Conservation (phyloP, 1,140 invertebrate genomes). For the Drosophila punjabiensis region DNA sequence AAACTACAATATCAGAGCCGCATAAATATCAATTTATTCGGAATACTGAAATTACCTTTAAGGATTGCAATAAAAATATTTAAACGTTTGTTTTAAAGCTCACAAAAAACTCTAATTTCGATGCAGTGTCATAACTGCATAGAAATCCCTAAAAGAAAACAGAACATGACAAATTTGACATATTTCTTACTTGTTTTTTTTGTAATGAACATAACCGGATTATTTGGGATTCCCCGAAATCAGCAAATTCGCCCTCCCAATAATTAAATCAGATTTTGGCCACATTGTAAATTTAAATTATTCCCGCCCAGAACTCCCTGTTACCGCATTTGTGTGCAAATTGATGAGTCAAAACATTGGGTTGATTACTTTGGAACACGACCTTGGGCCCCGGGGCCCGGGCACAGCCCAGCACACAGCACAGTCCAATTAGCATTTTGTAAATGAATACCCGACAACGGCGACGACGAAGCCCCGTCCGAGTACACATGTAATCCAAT, state of each 20-base stretch:
- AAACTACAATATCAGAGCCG: too few species aligned
- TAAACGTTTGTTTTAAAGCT: too few species aligned
- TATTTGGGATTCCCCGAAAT: background rate
- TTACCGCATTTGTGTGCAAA: constrained; percentile 12
- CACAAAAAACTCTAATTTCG: background rate
- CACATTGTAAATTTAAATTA: constrained; percentile 23
- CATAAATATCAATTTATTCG: too few species aligned
- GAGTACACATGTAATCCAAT: constrained; percentile 67
- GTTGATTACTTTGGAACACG: constrained; percentile 30
- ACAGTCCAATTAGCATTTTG: constrained; percentile 64
- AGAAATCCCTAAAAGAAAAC: background rate
- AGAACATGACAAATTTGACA: background rate
- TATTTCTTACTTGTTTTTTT: background rate
- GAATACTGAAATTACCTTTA: too few species aligned
- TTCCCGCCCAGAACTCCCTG: background rate
- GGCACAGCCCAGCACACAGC: constrained; percentile 33
- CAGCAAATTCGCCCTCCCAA: background rate
- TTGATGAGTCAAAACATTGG: constrained; percentile 10
- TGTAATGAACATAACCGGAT: constrained; percentile 3
- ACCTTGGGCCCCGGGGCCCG: constrained; percentile 36
- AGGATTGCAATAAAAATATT: too few species aligned
- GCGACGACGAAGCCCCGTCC: background rate
- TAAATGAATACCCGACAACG: constrained; percentile 37
- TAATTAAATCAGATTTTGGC: constrained; percentile 22
- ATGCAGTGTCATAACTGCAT: background rate